A percentile compares a stretch with the other conserved stretches of the same genome.
phyloP scores from a whole-genome alignment of 2,113 vertebrate species.

The Leptodactylus fuscus region DNA sequence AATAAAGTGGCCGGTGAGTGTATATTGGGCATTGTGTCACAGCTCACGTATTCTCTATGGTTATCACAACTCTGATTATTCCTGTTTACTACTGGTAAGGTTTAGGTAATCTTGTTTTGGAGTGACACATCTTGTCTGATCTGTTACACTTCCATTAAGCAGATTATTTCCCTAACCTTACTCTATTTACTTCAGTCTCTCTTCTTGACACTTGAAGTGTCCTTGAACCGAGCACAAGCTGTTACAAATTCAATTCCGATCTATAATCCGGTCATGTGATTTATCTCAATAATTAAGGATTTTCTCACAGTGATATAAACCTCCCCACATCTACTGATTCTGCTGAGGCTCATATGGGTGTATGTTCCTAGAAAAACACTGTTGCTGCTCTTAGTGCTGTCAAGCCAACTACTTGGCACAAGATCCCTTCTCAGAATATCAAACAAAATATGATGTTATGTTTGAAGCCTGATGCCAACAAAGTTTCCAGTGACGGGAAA shows the following conservation, averaged over 20 bases:
- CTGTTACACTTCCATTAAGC: neutral
- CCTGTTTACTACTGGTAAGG: neutral
- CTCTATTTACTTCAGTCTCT: neutral
- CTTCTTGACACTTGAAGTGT: neutral
- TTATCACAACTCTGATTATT: neutral
- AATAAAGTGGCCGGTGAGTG: no score
- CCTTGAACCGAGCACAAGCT: neutral
- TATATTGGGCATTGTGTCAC: neutral
- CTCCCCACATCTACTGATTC: neutral
- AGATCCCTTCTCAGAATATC: slow-evolving; percentile 12
- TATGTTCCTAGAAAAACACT: slow-evolving; percentile 1
- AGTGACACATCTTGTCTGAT: slow-evolving; percentile 15
- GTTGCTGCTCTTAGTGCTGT: slow-evolving; percentile 32
- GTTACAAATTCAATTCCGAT: neutral
- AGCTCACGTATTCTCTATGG: no score
- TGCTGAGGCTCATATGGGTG: neutral
- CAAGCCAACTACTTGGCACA: neutral
- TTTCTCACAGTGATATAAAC: neutral
- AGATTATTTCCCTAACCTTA: neutral
- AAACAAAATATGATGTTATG: slow-evolving; percentile 1
- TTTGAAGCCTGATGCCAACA: slow-evolving; percentile 12
- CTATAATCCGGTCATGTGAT: neutral
- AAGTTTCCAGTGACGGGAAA: neutral
- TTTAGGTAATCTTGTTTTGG: neutral
- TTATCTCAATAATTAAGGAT: neutral